Conservation (phyloP, 2,797 vertebrate species). For the Aythya fuligula region DNA sequence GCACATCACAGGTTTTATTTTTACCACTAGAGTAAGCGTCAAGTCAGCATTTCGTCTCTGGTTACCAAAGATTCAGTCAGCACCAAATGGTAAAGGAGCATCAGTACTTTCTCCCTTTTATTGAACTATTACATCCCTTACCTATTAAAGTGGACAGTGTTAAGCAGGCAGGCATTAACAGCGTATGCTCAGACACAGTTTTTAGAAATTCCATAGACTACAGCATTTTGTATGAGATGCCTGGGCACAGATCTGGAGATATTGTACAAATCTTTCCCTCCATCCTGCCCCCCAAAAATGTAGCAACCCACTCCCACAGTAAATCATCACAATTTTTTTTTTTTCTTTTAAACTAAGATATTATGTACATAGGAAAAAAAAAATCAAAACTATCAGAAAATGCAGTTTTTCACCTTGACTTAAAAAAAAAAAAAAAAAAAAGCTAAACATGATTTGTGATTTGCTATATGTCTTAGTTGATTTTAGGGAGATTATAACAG, state of each 20-base stretch:
- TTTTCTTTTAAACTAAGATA: background rate
- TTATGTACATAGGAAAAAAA: background rate
- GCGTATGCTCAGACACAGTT: rapidly evolving
- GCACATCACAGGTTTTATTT: background rate
- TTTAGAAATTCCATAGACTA: background rate
- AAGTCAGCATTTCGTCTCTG: background rate
- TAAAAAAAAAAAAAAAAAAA: too few species aligned
- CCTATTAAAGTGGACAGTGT: background rate
- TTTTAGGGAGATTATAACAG: too few species aligned
- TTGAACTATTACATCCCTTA: background rate
- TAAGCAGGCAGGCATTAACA: background rate
- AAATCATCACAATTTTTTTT: background rate
- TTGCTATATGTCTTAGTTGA: background rate
- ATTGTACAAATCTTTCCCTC: background rate
- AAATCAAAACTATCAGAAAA: background rate
- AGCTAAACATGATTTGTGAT: background rate
- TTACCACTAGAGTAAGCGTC: background rate
- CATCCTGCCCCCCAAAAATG: background rate
- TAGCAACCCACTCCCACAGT: background rate
- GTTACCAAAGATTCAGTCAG: background rate
- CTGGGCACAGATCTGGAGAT: background rate
- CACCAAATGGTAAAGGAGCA: background rate
- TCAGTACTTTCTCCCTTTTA: background rate
- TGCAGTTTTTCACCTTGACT: background rate
- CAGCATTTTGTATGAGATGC: background rate